Evolutionary conservation across 2,797 vertebrate genomes (phyloP).

Genomic region (Carapus acus): DNA sequence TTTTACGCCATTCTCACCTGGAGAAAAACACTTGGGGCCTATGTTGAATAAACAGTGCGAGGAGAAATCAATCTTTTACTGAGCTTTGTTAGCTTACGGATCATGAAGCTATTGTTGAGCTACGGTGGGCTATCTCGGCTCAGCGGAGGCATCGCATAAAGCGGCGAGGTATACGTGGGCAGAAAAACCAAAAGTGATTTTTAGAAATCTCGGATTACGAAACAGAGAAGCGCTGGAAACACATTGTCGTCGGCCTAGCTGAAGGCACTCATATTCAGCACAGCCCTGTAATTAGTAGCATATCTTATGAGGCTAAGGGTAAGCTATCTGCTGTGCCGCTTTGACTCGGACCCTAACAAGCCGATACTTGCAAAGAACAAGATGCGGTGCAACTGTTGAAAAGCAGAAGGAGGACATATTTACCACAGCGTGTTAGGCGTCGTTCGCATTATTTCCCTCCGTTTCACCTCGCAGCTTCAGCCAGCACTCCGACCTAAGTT

Average conservation of each 20-base stretch:
- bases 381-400: constrained; percentile 54
- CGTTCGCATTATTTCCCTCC: constrained; percentile 26
- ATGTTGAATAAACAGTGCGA: background rate
- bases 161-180: no score
- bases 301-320: constrained; percentile 61
- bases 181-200: constrained; percentile 10
- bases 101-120: constrained; percentile 60
- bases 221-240: constrained; percentile 20
- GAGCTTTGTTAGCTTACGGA: constrained; percentile 65
- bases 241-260: constrained; percentile 25
- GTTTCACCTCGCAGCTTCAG: constrained; percentile 43
- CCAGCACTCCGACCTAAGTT: constrained; percentile 65
- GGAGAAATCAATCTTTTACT: constrained; percentile 42
- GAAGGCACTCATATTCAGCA: constrained; percentile 32
- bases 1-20: constrained; percentile 15
- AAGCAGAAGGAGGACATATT: constrained; percentile 32
- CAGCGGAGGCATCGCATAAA: constrained; percentile 37
- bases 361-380: constrained; percentile 33
- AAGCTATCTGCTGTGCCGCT: constrained; percentile 59
- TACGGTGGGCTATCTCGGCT: constrained; percentile 32
- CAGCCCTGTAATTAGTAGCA: constrained; percentile 68
- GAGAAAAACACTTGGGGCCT: background rate
- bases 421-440: constrained; percentile 46
- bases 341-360: constrained; percentile 48
- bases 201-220: constrained; percentile 4